A percentile compares a stretch with the other conserved stretches of the same genome.
Evolutionary conservation across 2,797 vertebrate species (phyloP).

Genomic region (Pangasius sanitwongsei): DNA sequence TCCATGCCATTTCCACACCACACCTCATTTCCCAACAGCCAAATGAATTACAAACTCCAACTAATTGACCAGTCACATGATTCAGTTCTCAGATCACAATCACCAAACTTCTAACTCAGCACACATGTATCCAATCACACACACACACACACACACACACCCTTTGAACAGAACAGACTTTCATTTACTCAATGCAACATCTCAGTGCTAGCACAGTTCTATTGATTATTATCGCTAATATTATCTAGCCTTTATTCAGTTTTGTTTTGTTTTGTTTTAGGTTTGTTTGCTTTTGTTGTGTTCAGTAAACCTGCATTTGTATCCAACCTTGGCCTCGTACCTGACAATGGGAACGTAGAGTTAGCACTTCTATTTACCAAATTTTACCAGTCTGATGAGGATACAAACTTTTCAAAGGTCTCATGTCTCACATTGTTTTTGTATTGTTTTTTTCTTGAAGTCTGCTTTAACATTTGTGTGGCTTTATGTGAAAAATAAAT

Average conservation of each 20-base stretch:
- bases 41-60: background rate
- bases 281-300: background rate
- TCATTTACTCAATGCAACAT: background rate
- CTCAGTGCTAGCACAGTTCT: background rate
- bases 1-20: background rate
- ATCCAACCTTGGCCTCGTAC: too few relatives aligned
- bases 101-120: background rate
- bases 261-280: background rate
- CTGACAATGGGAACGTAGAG: too few relatives aligned
- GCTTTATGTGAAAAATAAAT: too few relatives aligned
- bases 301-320: background rate
- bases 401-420: background rate
- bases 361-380: too few relatives aligned
- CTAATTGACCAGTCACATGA: background rate
- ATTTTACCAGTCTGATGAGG: too few relatives aligned
- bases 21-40: background rate
- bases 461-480: too few relatives aligned
- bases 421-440: background rate
- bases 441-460: background rate
- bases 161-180: background rate
- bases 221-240: background rate
- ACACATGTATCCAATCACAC: background rate
- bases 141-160: too few relatives aligned
- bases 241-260: background rate
- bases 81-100: background rate